Conservation (phyloP, 2,888 invertebrate species). For the Frankliniella fusca region DNA sequence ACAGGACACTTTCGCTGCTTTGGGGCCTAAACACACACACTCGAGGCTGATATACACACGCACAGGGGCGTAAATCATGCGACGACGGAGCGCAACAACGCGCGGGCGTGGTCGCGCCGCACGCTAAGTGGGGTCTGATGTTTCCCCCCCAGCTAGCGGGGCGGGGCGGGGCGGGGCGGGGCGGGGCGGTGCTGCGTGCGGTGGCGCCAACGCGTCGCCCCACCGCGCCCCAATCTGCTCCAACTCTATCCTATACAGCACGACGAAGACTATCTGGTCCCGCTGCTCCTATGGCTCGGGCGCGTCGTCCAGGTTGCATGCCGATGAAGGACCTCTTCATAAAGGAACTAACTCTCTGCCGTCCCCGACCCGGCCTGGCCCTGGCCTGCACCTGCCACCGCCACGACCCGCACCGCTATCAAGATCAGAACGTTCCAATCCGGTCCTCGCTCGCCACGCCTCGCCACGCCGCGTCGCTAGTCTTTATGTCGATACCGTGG, state of each 20-base stretch:
- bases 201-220: neutral
- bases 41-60: too few relatives aligned
- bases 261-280: neutral
- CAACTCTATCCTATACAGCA: neutral
- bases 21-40: neutral
- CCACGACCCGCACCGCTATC: neutral
- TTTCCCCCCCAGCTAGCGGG: neutral
- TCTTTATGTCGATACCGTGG: too few relatives aligned
- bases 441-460: too few relatives aligned
- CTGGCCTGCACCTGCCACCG: too few relatives aligned
- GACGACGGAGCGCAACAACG: neutral
- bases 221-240: neutral
- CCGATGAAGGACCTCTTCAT: neutral
- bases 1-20: neutral
- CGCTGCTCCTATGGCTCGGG: neutral
- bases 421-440: neutral
- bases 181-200: neutral
- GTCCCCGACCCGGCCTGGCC: too few relatives aligned
- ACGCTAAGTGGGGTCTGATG: conserved; percentile 14
- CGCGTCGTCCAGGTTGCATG: too few relatives aligned
- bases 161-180: neutral
- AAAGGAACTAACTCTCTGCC: neutral
- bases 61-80: neutral
- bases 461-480: too few relatives aligned
- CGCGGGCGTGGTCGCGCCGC: neutral